Evolutionary conservation across 2,888 invertebrate species (phyloP).

Genomic region (Eugnorisma glareosa): DNA sequence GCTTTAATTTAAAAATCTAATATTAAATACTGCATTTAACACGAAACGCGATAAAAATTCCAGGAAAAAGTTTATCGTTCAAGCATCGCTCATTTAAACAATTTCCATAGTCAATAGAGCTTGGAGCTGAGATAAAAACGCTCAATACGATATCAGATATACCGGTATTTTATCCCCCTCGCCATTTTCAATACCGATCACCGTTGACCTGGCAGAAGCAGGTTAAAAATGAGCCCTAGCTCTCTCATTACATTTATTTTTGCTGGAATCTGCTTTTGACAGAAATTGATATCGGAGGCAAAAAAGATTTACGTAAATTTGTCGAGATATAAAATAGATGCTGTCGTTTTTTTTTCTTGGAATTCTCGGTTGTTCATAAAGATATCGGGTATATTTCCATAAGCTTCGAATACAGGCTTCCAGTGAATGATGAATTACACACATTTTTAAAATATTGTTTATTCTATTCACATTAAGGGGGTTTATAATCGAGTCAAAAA

Average conservation of each 20-base stretch:
- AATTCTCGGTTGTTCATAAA: not conserved
- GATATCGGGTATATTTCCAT: not conserved
- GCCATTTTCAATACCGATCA: constrained; percentile 56
- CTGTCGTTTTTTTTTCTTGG: constrained; percentile 4
- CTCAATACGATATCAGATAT: constrained; percentile 44
- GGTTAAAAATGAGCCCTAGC: constrained; percentile 57
- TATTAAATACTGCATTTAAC: not conserved
- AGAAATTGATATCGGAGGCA: constrained; percentile 55
- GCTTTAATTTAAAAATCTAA: not conserved
- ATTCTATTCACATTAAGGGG: not conserved
- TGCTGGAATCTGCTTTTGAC: constrained; percentile 45
- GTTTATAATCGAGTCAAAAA: not conserved
- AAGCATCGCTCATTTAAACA: constrained; percentile 19
- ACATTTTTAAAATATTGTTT: not conserved
- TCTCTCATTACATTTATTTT: constrained; percentile 64
- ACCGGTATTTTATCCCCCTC: constrained; percentile 47
- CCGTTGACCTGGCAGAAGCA: constrained; percentile 54
- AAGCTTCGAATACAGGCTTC: not conserved
- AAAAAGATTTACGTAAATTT: constrained; percentile 31
- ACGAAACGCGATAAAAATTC: not conserved
- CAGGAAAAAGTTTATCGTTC: not conserved
- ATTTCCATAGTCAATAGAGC: constrained; percentile 42
- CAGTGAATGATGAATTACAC: not conserved
- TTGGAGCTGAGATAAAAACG: constrained; percentile 36
- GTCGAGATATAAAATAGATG: not conserved